Conservation (phyloP, 2,113 vertebrate genomes). For the Centrocercus urophasianus region DNA sequence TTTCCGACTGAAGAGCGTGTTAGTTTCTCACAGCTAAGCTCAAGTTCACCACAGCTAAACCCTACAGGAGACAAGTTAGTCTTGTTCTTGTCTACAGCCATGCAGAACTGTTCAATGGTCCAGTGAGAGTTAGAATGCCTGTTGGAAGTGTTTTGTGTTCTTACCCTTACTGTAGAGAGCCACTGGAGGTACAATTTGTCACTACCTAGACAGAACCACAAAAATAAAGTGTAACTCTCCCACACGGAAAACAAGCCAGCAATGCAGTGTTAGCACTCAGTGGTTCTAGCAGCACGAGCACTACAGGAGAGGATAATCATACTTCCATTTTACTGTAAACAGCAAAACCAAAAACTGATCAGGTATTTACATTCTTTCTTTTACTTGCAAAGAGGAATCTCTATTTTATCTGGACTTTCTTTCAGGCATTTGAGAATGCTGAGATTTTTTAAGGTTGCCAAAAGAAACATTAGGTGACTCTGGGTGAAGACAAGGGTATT, state of each 20-base stretch:
- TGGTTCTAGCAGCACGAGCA: background rate
- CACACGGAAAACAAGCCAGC: background rate
- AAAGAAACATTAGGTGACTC: background rate
- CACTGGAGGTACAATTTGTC: constrained; percentile 97
- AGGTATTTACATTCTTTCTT: background rate
- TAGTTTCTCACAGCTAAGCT: background rate
- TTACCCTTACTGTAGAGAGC: constrained; percentile 97
- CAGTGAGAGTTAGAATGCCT: background rate
- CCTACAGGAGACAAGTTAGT: background rate
- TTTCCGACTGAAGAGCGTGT: background rate
- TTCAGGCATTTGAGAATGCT: background rate
- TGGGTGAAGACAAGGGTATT: background rate
- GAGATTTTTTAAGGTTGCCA: background rate
- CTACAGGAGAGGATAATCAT: background rate
- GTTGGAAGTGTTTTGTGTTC: background rate
- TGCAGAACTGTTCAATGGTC: fast-evolving
- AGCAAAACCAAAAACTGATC: fast-evolving
- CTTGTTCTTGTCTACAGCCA: background rate
- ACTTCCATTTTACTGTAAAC: background rate
- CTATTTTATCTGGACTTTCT: background rate
- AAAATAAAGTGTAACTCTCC: background rate
- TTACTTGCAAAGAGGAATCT: background rate
- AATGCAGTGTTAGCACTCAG: background rate
- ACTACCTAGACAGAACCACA: constrained; percentile 82
- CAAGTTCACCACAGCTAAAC: background rate